Evolutionary conservation across 2,888 invertebrate species (phyloP).

Genomic region (Nymphalis polychloros): DNA sequence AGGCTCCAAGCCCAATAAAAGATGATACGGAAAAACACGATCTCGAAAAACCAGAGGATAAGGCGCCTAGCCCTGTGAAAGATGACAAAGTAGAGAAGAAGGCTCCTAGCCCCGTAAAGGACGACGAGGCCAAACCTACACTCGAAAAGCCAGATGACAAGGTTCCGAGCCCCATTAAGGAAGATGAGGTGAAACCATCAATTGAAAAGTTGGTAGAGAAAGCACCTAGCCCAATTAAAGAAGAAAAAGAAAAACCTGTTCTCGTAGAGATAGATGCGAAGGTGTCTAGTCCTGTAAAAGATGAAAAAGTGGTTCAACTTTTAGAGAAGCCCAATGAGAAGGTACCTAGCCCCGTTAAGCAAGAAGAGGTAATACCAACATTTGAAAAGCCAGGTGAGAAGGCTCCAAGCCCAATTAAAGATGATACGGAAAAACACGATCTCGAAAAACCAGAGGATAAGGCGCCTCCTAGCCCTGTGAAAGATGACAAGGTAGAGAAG

Average conservation of each 20-base stretch:
- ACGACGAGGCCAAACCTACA: neutral
- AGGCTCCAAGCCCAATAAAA: slow-evolving; percentile 18
- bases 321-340: slow-evolving; percentile 1
- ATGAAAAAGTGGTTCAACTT: neutral
- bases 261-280: slow-evolving; percentile 21
- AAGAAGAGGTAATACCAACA: slow-evolving; percentile 13
- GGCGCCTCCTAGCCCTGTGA: slow-evolving; percentile 15
- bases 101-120: neutral
- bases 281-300: neutral
- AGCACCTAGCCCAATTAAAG: slow-evolving; percentile 17
- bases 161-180: neutral
- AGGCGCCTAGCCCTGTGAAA: slow-evolving; percentile 25
- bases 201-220: slow-evolving; percentile 13
- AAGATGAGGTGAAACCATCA: neutral
- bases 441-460: slow-evolving; percentile 26
- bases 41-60: slow-evolving; percentile 16
- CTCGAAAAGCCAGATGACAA: neutral
- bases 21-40: neutral
- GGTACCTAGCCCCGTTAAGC: neutral
- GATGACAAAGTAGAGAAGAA: neutral
- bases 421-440: neutral
- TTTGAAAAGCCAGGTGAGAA: slow-evolving; percentile 7
- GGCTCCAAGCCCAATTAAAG: slow-evolving; percentile 21
- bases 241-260: slow-evolving; percentile 9
- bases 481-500: slow-evolving; percentile 20